These are phyloP conservation scores for Xylophagus ater DNA, from an alignment of 2,888 invertebrate species.

Conservation along the genomic window DNA sequence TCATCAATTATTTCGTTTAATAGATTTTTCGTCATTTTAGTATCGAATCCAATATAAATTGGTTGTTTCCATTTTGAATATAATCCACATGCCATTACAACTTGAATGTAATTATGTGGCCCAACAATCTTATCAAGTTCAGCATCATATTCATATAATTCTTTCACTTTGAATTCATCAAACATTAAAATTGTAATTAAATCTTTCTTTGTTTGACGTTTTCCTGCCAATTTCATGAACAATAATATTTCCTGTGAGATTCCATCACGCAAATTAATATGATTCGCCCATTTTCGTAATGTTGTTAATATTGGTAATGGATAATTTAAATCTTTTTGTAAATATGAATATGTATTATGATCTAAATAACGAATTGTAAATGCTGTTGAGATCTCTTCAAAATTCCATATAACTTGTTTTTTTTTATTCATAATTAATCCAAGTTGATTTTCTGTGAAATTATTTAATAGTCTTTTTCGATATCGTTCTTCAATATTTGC, in stretches of 20 bases:
- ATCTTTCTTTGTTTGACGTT: conserved; percentile 3
- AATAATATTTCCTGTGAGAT: conserved; percentile 5
- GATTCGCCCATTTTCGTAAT: neutral
- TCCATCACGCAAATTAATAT: neutral
- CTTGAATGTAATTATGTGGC: conserved; percentile 5
- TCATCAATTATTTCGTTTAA: conserved; percentile 3
- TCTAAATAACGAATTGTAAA: too few relatives aligned
- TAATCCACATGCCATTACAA: conserved; percentile 10
- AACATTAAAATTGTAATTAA: conserved; percentile 4
- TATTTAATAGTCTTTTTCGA: too few relatives aligned
- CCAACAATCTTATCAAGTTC: conserved; percentile 7
- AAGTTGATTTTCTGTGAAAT: too few relatives aligned
- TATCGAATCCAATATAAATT: conserved; percentile 9
- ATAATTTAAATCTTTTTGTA: neutral
- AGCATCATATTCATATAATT: conserved; percentile 6
- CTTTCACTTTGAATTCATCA: neutral
- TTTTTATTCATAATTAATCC: too few relatives aligned
- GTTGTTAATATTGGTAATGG: neutral
- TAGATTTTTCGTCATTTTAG: neutral
- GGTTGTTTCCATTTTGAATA: conserved; percentile 11
- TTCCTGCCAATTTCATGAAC: conserved; percentile 4
- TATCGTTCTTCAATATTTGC: too few relatives aligned
- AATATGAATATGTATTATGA: neutral
- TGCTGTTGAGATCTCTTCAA: too few relatives aligned
- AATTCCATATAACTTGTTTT: too few relatives aligned